These are phyloP conservation scores for Xenopus laevis DNA, from an alignment of 2,113 vertebrate genomes.

Conservation along the genomic window DNA sequence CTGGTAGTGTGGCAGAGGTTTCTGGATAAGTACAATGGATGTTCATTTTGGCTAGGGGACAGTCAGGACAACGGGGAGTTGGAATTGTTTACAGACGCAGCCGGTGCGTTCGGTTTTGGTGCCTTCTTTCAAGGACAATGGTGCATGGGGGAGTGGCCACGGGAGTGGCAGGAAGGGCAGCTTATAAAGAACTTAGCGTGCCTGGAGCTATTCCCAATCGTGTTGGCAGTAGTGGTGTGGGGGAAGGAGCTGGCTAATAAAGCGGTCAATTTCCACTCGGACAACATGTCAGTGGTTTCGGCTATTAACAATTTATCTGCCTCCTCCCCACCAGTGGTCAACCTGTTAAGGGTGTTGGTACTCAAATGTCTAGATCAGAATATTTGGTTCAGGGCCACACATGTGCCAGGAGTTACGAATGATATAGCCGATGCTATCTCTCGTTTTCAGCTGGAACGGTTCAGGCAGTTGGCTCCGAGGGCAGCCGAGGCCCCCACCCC, in stretches of 20 bases:
- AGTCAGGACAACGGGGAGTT: background rate
- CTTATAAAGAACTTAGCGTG: background rate
- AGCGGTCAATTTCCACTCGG: background rate
- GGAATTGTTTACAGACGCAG: background rate
- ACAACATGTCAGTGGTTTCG: background rate
- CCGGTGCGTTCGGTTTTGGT: background rate
- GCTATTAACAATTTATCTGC: background rate
- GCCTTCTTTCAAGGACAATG: background rate
- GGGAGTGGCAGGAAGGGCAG: background rate
- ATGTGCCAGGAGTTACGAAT: background rate
- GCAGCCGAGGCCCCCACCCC: background rate
- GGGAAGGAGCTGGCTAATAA: background rate
- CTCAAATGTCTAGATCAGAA: background rate
- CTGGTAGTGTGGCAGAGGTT: background rate
- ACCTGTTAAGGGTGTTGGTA: background rate
- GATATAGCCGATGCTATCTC: background rate
- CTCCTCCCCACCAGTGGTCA: background rate
- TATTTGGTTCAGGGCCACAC: background rate
- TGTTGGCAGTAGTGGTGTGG: background rate
- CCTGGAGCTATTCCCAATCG: background rate
- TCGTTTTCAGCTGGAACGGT: background rate
- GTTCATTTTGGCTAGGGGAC: too few species aligned
- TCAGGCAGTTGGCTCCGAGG: background rate
- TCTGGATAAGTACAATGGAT: background rate
- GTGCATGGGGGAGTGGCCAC: background rate